Percentiles rank a stretch among this genome's conserved stretches.
Conservation (phyloP, 2,888 invertebrate genomes). For the Phasia obesa region DNA sequence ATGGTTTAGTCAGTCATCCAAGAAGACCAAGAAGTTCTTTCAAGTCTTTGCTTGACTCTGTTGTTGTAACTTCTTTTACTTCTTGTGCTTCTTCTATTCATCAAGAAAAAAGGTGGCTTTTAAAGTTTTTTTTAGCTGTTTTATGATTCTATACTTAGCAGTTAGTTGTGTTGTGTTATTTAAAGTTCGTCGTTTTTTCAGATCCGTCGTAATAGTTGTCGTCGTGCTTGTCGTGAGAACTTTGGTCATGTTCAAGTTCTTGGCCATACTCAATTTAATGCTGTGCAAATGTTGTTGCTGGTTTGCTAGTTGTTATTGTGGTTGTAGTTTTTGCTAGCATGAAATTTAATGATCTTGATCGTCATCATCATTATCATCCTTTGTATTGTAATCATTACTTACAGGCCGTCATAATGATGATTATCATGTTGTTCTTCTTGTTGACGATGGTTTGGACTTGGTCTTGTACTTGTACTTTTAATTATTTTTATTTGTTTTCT, state of each 20-base stretch:
- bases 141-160: background rate
- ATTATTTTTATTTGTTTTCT: background rate
- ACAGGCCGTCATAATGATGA: constrained; percentile 41
- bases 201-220: constrained; percentile 26
- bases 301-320: constrained; percentile 7
- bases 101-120: constrained; percentile 43
- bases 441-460: background rate
- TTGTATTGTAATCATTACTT: constrained; percentile 41
- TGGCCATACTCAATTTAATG: constrained; percentile 72
- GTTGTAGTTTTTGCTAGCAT: constrained; percentile 30
- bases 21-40: constrained; percentile 31
- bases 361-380: constrained; percentile 45
- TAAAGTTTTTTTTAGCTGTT: constrained; percentile 28
- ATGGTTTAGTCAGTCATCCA: background rate
- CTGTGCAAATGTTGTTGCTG: constrained; percentile 48
- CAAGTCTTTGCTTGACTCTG: constrained; percentile 1
- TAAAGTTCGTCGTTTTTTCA: constrained; percentile 24
- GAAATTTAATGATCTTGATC: constrained; percentile 59
- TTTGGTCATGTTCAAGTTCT: constrained; percentile 75
- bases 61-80: constrained; percentile 52
- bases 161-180: constrained; percentile 11
- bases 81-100: constrained; percentile 23
- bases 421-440: constrained; percentile 28
- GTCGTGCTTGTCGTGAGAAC: constrained; percentile 71
- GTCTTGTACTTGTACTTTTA: constrained; percentile 39